Conservation (phyloP, 2,113 vertebrate species). For the Corydoras maculifer region DNA sequence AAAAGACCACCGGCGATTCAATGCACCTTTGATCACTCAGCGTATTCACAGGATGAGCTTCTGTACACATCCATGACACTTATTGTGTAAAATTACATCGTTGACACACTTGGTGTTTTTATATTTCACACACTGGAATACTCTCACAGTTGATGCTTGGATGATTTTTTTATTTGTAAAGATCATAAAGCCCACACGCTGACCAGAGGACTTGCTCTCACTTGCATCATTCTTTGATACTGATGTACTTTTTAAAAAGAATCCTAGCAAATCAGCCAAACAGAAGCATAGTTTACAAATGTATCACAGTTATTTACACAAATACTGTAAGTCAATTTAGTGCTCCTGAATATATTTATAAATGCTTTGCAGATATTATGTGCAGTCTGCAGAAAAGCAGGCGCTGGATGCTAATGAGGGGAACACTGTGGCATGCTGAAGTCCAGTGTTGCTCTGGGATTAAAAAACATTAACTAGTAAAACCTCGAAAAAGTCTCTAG, state of each 20-base stretch:
- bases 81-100: conserved; percentile 54
- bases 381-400: too few relatives aligned
- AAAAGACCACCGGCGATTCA: conserved; percentile 46
- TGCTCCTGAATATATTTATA: too few relatives aligned
- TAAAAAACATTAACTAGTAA: too few relatives aligned
- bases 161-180: conserved; percentile 59
- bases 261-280: too few relatives aligned
- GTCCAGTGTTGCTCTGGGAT: too few relatives aligned
- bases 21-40: conserved; percentile 44
- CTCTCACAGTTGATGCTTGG: conserved; percentile 47
- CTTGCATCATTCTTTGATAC: conserved; percentile 67
- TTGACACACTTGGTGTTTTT: conserved; percentile 45
- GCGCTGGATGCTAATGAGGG: too few relatives aligned
- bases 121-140: conserved; percentile 47
- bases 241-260: background rate
- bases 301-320: too few relatives aligned
- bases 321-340: too few relatives aligned
- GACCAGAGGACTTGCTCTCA: conserved; percentile 55
- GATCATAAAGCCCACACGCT: conserved; percentile 54
- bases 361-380: too few relatives aligned
- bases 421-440: too few relatives aligned
- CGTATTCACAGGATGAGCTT: conserved; percentile 38
- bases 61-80: conserved; percentile 47
- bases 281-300: too few relatives aligned
- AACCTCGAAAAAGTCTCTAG: too few relatives aligned